phyloP scores from a whole-genome alignment of 1,140 invertebrate genomes.

The Conopomorpha cramerella region DNA sequence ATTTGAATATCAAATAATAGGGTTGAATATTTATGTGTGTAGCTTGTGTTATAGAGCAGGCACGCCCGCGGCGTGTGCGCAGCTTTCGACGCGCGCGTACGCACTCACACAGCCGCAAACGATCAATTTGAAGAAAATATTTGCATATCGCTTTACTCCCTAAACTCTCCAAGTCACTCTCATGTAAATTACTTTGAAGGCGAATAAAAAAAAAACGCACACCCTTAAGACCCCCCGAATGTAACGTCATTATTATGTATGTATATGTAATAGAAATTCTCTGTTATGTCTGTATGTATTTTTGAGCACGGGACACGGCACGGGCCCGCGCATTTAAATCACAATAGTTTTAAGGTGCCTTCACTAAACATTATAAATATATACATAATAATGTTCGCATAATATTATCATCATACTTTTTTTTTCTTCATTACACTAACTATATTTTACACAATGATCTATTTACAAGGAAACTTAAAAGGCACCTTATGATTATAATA shows the following conservation, averaged over 20 bases:
- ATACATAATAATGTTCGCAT: too few species aligned
- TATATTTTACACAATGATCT: slow-evolving; percentile 50
- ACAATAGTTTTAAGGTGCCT: slow-evolving; percentile 53
- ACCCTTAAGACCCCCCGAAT: slow-evolving; percentile 40
- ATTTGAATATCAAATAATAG: too few species aligned
- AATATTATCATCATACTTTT: too few species aligned
- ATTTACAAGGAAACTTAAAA: slow-evolving; percentile 54
- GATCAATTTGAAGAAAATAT: slow-evolving; percentile 47
- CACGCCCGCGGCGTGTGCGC: slow-evolving; percentile 40
- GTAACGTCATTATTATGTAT: slow-evolving; percentile 42
- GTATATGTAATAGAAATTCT: too few species aligned
- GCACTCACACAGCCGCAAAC: slow-evolving; percentile 15
- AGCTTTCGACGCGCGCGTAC: slow-evolving; percentile 6
- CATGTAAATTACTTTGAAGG: slow-evolving; percentile 43
- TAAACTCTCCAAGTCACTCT: slow-evolving; percentile 36
- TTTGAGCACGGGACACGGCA: slow-evolving; percentile 28
- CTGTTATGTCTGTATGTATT: slow-evolving; percentile 56
- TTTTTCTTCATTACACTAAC: slow-evolving; percentile 49
- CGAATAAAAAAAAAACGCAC: slow-evolving; percentile 44
- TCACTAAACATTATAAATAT: slow-evolving; percentile 51
- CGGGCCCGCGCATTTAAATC: too few species aligned
- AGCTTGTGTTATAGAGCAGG: too few species aligned
- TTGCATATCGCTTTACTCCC: slow-evolving; percentile 56
- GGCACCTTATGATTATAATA: slow-evolving; percentile 57
- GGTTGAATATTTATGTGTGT: too few species aligned